These are phyloP conservation scores for Hippopotamus amphibius DNA, from an alignment of 2,113 vertebrate species.

Conservation along the genomic window DNA sequence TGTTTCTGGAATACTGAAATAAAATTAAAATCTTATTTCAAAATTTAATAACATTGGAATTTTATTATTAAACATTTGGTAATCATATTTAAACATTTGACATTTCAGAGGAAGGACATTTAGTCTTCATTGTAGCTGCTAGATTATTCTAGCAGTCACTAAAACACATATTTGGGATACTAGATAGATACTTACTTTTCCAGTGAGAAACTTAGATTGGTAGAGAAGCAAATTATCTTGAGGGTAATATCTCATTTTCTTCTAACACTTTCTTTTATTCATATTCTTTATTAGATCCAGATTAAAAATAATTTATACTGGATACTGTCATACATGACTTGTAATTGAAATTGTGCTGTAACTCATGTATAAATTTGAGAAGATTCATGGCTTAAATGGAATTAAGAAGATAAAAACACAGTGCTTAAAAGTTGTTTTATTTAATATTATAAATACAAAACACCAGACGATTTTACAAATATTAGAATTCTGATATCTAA, in stretches of 20 bases:
- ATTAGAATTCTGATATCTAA: neutral
- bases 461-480: neutral
- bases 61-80: slow-evolving; percentile 5
- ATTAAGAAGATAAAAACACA: neutral
- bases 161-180: neutral
- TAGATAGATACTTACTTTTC: neutral
- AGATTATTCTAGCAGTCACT: neutral
- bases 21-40: slow-evolving; percentile 37
- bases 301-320: slow-evolving; percentile 8
- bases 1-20: neutral
- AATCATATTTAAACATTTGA: neutral
- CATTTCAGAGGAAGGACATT: neutral
- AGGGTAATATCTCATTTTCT: neutral
- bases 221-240: neutral
- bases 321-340: neutral
- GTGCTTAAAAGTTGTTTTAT: neutral
- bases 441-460: neutral
- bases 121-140: neutral
- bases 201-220: neutral
- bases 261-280: neutral
- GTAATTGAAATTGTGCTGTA: neutral
- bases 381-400: neutral
- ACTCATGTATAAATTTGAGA: neutral
- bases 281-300: neutral
- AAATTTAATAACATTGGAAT: neutral